Base-by-base conservation (phyloP, 2,888 invertebrate genomes). In the Campoletis raptor region DNA sequence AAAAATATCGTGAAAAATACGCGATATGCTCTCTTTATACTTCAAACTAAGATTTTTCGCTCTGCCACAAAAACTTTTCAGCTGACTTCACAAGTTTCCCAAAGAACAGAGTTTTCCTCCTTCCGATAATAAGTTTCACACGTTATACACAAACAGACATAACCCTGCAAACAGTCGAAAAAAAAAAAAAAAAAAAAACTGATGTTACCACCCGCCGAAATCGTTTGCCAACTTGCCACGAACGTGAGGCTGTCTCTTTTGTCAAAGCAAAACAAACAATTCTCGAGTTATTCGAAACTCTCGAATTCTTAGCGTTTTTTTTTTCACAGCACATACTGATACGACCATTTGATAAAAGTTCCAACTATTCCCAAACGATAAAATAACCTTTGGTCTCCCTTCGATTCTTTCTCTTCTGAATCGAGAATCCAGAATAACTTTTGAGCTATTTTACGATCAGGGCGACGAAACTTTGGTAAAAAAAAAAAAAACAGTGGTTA, bases 41-140 rank as follows among this genome's bases (percentile, higher is more conserved):
- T 42, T 42, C 30, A 21, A 6, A 21, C 78, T 30, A 82, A 85
- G 69, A 30, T 85, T 85, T 74, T 57, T 9, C 78, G 37, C 73
- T 52, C 37, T 21, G 67, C n/a, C 52, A 84, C 74, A 42, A 61
- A 79, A 85, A 85, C 82, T 85, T 81, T 61, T 24, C 21, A 36
- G 45, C 61, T 70, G n/a, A 37, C 57, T 77, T 79, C 24, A 42
- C 69, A 40, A 64, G 69, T 74, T 81, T 45, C 48, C 18, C 15
- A 18, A 40, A 77, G 67, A 77, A 45, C 61, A 30, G 57, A 80
- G 64, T 54, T 82, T 81, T 36, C 48, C 54, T 30, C 2, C 36
- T 67, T 45, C 15, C 36, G n/a, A 42, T 18, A 54, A 52, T 67
- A 69, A 85, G 67, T 82, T 82, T 82, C 61, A 69, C 74, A 57